Base-by-base conservation (phyloP, 2,113 vertebrate species). In the Leptosomus discolor region DNA sequence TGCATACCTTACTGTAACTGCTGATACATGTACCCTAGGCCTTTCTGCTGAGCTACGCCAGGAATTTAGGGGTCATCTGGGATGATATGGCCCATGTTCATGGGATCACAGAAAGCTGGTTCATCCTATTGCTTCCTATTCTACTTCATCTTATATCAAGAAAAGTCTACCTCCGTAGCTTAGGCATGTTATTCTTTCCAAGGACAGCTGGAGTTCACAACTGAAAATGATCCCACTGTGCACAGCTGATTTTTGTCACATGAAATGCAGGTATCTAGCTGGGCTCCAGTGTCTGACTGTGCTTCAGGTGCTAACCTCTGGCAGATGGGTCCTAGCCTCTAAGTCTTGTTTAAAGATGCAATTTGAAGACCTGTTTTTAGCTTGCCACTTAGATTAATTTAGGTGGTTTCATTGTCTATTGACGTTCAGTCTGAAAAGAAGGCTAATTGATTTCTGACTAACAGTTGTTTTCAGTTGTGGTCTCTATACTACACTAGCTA, bases 401-500 rank as follows among this genome's bases (percentile, higher is more conserved):
- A 74, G 43, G 16, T 74, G 20, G 37, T 67, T 94, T 92, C 46
- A 41, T 56, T 67, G 67, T 77, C 75, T 80, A 74, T 88, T 90
- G 79, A 73, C 34, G 8, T 83, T 83, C 45, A 73, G 57, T 80
- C 88, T 92, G 79, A 95, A 94, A 90, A 77, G 23, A 57, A 70
- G 46, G 45, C 41, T 93, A 91, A 90, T 7, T 82, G 54, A 80
- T 77, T 63, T 29, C 85, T 95, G 81, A 78, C 76, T 70, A 94
- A 69, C 74, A 93, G 41, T 83, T 88, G 93, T 95, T 92, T 90
- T 82, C 63, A 93, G 8, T 77, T 93, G 63, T 86, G 82, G 41
- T 88, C 79, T 92, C 53, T 79, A 83, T 54, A 81, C 63, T 70
- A 36, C 43, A 88, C 90, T 65, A 86, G 63, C 71, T 80, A 57